Evolutionary conservation across 2,888 invertebrate genomes (phyloP).

Genomic region (Tipula vernalis): DNA sequence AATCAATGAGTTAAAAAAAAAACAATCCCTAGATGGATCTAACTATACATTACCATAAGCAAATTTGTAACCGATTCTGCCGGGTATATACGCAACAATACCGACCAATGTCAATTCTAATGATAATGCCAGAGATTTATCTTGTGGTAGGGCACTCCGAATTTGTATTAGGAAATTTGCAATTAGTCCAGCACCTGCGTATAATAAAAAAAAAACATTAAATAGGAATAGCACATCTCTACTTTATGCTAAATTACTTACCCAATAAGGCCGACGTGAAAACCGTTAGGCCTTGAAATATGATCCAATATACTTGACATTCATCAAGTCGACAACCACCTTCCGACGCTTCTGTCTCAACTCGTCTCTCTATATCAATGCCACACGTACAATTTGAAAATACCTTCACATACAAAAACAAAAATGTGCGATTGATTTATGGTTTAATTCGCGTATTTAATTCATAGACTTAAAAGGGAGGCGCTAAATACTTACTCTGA

Average conservation of each 20-base stretch:
- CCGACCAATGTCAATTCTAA: constrained; percentile 42
- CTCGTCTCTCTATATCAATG: constrained; percentile 19
- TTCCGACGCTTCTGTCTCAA: constrained; percentile 30
- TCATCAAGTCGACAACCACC: constrained; percentile 41
- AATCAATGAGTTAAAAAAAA: neutral
- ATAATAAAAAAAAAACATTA: neutral
- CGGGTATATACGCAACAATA: constrained; percentile 46
- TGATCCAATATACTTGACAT: constrained; percentile 39
- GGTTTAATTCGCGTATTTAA: neutral
- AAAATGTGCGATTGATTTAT: neutral
- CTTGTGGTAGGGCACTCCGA: constrained; percentile 43
- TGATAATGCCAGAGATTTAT: constrained; percentile 48
- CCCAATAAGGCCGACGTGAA: constrained; percentile 33
- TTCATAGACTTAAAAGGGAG: neutral
- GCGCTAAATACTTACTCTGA: constrained; percentile 22
- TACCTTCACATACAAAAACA: constrained; percentile 22
- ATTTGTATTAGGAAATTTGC: constrained; percentile 41
- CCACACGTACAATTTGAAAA: constrained; percentile 43
- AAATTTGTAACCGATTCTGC: constrained; percentile 43
- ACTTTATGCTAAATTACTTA: constrained; percentile 13
- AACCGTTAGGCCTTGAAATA: constrained; percentile 37
- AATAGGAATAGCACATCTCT: constrained; percentile 8
- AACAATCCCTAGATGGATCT: neutral
- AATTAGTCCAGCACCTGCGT: constrained; percentile 25
- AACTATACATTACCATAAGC: neutral